phyloP scores from a whole-genome alignment of 2,797 vertebrate species.

The Sphenopsis melanotis region DNA sequence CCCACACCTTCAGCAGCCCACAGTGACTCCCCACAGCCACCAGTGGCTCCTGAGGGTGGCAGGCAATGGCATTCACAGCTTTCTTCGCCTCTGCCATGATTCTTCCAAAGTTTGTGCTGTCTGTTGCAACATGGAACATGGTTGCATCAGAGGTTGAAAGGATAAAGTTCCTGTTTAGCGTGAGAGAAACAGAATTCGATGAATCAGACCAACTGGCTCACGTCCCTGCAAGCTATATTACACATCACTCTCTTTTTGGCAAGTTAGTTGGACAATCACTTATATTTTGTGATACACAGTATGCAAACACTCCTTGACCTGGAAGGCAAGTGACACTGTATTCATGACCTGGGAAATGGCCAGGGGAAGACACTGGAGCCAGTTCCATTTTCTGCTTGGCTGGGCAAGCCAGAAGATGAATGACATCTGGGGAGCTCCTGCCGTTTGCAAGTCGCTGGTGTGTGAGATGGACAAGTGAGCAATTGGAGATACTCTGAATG shows the following conservation, averaged over 20 bases:
- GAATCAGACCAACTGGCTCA: conserved; percentile 15
- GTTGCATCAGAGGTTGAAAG: conserved; percentile 80
- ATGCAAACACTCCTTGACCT: neutral
- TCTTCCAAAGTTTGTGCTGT: conserved; percentile 65
- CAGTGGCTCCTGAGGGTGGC: conserved; percentile 80
- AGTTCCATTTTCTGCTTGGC: conserved; percentile 30
- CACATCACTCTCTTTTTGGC: conserved; percentile 27
- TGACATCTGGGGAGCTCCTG: neutral
- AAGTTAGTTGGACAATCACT: neutral
- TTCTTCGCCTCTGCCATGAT: conserved; percentile 77
- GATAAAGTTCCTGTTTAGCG: conserved; percentile 84
- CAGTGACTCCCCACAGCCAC: conserved; percentile 81
- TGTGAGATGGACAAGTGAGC: conserved; percentile 15
- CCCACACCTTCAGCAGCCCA: conserved; percentile 86
- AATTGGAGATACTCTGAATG: neutral
- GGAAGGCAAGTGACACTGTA: conserved; percentile 15
- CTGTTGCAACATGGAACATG: conserved; percentile 78
- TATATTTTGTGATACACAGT: neutral
- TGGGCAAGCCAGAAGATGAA: neutral
- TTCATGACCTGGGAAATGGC: neutral
- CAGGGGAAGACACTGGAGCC: neutral
- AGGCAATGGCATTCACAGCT: conserved; percentile 81
- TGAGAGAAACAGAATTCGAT: neutral
- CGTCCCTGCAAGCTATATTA: neutral
- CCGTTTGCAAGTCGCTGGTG: neutral